Percentiles rank a stretch among this genome's conserved stretches.
phyloP scores from a whole-genome alignment of 1,140 invertebrate genomes.

The Drosophila lowei region DNA sequence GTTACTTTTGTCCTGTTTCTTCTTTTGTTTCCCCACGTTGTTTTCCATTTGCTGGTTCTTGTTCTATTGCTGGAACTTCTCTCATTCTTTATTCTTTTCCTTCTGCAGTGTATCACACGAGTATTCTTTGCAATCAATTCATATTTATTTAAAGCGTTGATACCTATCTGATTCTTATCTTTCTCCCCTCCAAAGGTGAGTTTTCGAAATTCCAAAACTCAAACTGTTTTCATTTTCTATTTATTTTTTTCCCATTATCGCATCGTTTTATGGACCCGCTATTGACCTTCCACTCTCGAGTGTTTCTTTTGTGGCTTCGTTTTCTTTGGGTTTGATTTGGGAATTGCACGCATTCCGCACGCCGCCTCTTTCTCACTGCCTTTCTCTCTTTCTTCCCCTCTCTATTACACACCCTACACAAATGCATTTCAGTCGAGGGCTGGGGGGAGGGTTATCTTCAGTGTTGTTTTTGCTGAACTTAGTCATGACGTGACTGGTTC shows the following conservation, averaged over 20 bases:
- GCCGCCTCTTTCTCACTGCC: neutral
- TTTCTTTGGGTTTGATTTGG: conserved; percentile 41
- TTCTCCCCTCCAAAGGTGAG: too few species aligned
- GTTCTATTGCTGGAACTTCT: too few species aligned
- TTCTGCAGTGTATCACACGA: too few species aligned
- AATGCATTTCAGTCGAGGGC: conserved; percentile 5
- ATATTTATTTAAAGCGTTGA: too few species aligned
- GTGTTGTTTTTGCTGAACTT: conserved; percentile 28
- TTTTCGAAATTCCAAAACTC: conserved; percentile 2
- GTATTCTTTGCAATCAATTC: too few species aligned
- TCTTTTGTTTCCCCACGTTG: too few species aligned
- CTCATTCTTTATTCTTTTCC: too few species aligned
- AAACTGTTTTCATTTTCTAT: conserved; percentile 8
- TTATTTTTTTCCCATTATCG: conserved; percentile 25
- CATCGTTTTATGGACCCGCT: conserved; percentile 24
- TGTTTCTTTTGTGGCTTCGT: conserved; percentile 25
- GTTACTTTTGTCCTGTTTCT: too few species aligned
- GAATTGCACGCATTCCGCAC: conserved; percentile 11
- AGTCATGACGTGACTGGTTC: conserved; percentile 52
- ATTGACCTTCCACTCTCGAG: conserved; percentile 36
- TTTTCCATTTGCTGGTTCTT: too few species aligned
- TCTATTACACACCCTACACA: neutral
- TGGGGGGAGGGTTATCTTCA: too few species aligned
- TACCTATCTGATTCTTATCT: too few species aligned
- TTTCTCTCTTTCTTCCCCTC: neutral